phyloP scores from a whole-genome alignment of 1,140 invertebrate genomes.

The Hetaerina americana region DNA sequence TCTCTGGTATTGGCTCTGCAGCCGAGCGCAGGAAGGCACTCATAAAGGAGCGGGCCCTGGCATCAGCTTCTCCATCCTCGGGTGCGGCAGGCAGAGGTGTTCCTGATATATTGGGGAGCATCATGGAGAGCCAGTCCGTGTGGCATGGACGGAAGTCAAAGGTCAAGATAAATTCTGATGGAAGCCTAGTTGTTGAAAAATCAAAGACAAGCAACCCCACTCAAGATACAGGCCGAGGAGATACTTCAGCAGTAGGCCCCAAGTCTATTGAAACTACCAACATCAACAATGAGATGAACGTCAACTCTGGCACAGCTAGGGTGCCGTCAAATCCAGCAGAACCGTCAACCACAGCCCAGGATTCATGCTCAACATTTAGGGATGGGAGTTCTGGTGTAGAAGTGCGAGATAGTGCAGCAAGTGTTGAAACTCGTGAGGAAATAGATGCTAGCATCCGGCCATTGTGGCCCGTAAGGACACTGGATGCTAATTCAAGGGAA shows the following conservation, averaged over 20 bases:
- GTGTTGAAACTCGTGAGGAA: neutral
- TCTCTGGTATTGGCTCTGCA: neutral
- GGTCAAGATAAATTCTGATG: slow-evolving; percentile 45
- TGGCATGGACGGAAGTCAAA: slow-evolving; percentile 50
- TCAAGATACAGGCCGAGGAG: neutral
- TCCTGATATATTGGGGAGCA: slow-evolving; percentile 52
- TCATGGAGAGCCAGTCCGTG: slow-evolving; percentile 59
- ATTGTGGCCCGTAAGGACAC: neutral
- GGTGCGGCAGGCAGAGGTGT: neutral
- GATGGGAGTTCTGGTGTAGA: neutral
- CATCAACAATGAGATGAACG: neutral
- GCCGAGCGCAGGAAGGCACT: neutral
- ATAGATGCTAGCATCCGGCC: neutral
- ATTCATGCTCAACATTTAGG: neutral
- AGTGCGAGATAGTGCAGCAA: neutral
- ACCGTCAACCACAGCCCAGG: neutral
- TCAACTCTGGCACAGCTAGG: neutral
- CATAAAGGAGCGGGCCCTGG: neutral
- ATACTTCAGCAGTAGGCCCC: neutral
- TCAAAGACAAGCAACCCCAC: slow-evolving; percentile 18
- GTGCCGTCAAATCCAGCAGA: neutral
- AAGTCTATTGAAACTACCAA: neutral
- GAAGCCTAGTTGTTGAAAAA: slow-evolving; percentile 34
- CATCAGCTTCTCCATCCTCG: neutral
- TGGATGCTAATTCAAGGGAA: neutral